Conservation (phyloP, 2,888 invertebrate species). For the Actias luna region DNA sequence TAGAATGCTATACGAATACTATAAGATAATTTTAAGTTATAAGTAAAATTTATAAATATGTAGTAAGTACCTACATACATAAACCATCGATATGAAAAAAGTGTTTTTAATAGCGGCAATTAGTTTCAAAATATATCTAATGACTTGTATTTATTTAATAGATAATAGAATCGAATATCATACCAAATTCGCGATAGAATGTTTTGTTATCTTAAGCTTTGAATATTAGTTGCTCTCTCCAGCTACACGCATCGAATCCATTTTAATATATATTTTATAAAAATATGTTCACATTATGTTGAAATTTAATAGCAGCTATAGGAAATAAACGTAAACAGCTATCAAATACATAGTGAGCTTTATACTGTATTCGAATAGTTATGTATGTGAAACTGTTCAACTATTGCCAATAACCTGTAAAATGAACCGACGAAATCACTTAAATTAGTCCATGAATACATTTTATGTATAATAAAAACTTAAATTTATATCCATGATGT, state of each 20-base stretch:
- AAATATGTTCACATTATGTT: neutral
- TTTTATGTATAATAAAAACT: slow-evolving; percentile 19
- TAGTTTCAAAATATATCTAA: neutral
- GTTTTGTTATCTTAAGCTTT: neutral
- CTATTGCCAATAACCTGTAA: neutral
- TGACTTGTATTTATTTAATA: neutral
- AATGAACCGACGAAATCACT: neutral
- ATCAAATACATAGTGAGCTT: neutral
- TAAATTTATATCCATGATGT: slow-evolving; percentile 18
- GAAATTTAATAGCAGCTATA: neutral
- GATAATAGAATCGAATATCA: neutral
- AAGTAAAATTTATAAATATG: too few species aligned
- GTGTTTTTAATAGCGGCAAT: neutral
- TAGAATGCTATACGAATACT: too few species aligned
- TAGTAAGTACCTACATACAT: too few species aligned
- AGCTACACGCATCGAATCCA: neutral
- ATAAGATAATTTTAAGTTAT: too few species aligned
- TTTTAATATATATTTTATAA: neutral
- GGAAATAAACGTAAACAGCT: neutral
- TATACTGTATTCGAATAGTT: slow-evolving; percentile 2
- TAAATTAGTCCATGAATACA: slow-evolving; percentile 8
- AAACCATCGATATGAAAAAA: too few species aligned
- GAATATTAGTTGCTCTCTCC: neutral
- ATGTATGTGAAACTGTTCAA: neutral
- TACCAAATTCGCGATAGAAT: neutral